Base-by-base conservation (phyloP, 2,888 invertebrate genomes). In the Lasioglossum figueresi region DNA sequence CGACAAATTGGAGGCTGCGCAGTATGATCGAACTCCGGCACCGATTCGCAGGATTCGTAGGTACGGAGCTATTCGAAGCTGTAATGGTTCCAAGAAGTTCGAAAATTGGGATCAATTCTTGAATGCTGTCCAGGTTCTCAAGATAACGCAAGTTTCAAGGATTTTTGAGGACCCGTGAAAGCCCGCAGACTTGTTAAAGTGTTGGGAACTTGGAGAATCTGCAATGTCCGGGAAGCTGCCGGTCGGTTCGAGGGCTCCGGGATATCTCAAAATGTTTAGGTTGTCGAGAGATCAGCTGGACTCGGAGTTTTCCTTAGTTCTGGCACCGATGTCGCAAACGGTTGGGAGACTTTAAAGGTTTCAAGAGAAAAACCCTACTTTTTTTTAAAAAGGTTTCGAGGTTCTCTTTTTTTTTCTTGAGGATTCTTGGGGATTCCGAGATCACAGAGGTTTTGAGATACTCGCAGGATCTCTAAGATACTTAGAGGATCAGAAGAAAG, bases 121-220 rank as follows among this genome's bases (percentile, higher is more conserved):
- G 68, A 68, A 23, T 23, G 68, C 19, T 34, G 34, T 66, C 19
- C 34, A 68, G 68, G 40, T 68, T 68, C 34, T 12, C 6, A 8
- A 16, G 27, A 43, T n/a, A n/a, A 43, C 43, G 43, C 71, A 43
- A 43, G 43, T 27, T 71, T 71, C 71, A 71, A 43, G 71, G n/a
- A 37, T 71, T 40, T 43, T 40, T 37, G 34, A 43, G 16, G 27
- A 68, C 23, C 34, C 68, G 23, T 37, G 34, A 37, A n/a, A 68
- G 34, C 37, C n/a, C 34, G 34, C 10, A 14, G 37, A 68, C 37
- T 40, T 37, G 68, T 68, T 37, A 23, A 37, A 68, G 40, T 23
- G 34, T 37, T n/a, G 40, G n/a, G n/a, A 68, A 68, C 37, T 37
- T 23, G 40, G 12, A 68, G 68, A 37, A n/a, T 23, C 34, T 68